Conservation (phyloP, 2,888 invertebrate genomes). For the Actias luna region DNA sequence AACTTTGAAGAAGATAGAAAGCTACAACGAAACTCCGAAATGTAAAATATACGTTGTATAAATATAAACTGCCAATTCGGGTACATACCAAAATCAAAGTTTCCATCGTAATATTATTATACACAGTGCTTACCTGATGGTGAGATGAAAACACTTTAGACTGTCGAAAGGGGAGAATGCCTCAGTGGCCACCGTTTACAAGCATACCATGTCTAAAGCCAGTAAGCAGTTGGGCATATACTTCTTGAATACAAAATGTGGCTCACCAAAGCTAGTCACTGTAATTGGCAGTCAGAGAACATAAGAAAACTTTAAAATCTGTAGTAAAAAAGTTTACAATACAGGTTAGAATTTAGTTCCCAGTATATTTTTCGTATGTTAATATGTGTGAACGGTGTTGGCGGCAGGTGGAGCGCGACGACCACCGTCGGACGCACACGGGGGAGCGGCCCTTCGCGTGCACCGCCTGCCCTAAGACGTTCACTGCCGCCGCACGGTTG, state of each 20-base stretch:
- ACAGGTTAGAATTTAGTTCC: constrained; percentile 41
- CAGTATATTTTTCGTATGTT: constrained; percentile 41
- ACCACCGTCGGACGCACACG: constrained; percentile 76
- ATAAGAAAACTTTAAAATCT: not conserved
- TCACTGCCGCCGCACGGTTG: constrained; percentile 76
- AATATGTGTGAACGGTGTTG: constrained; percentile 39
- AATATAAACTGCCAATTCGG: no score
- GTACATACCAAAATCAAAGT: no score
- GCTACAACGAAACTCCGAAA: no score
- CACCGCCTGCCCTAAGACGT: constrained; percentile 75
- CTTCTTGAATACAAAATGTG: not conserved
- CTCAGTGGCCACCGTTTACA: not conserved
- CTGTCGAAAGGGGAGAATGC: not conserved
- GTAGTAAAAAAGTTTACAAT: constrained; percentile 15
- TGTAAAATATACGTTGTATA: no score
- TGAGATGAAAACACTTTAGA: no score
- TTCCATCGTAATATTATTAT: no score
- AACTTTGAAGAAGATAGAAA: no score
- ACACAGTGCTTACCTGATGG: no score
- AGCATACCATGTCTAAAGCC: not conserved
- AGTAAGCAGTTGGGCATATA: not conserved
- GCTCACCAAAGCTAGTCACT: not conserved
- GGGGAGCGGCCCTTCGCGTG: constrained; percentile 78
- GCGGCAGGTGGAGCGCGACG: constrained; percentile 78
- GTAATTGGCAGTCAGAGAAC: no score